Evolutionary conservation across 2,888 invertebrate species (phyloP), one percentile per base, ranked within the genome.

Genomic region (Pammene aurita): DNA sequence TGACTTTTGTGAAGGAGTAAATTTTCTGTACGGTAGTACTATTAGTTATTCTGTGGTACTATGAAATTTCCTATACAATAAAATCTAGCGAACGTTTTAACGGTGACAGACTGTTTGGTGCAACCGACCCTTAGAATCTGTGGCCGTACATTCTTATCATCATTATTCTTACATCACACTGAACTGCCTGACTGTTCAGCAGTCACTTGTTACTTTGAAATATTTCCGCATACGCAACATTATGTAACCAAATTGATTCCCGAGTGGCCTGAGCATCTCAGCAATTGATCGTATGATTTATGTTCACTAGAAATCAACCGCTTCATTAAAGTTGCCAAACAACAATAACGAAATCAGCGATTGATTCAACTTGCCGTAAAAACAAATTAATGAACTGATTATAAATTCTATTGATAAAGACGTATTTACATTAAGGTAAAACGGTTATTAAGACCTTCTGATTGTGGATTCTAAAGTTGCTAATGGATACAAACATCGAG

Each of bases 291-390:
- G 11, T 9, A 48, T 61, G 61, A 61, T 61, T 38, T 16, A 48
- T 61, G 35, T 35, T 13, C 11, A 26, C 9, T 7, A 58, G 9
- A 48, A 13, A 42, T 63, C 50, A 63, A 68, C 18, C 52, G 64
- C 54, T 64, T 69, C 58, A 64, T 64, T 69, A 54, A n/a, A 54
- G 68, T 69, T 64, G 57, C 64, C 41, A 54, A 69, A 69, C 46
- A 52, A 63, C 35, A 64, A 58, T 60, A 54, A 58, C 54, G 64
- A 58, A 58, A 69, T 60, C 57, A 38, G n/a, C 64, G 58, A 64
- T 69, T 69, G 64, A 64, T 69, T 58, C 35, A 64, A 54, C 35
- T 38, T 46, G 42, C 41, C 57, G 64, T 44, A 42, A 56, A 46
- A 44, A 42, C 35, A 18, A 57, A 68, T 68, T 68, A 56, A 68